Percentiles rank a stretch among this genome's conserved stretches.
Evolutionary conservation across 2,113 vertebrate genomes (phyloP).

Genomic region (Ptilorrhoa leucosticta): DNA sequence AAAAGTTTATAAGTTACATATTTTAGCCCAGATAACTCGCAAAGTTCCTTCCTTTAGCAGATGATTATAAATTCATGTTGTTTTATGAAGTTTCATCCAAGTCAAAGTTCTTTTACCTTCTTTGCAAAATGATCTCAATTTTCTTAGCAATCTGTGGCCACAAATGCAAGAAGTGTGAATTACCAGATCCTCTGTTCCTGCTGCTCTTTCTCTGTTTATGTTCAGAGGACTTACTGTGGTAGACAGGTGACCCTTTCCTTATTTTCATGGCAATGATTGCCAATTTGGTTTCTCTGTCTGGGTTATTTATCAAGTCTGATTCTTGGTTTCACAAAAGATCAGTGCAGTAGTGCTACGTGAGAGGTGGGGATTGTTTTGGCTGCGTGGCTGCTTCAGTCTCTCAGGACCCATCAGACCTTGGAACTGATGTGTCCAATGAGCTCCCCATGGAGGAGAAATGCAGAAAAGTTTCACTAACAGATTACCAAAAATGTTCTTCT

Average conservation of each 20-base stretch:
- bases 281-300: neutral
- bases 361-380: neutral
- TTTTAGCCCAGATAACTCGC: neutral
- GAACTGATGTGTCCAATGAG: rapidly evolving
- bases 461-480: neutral
- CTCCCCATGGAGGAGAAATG: neutral
- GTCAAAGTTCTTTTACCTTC: neutral
- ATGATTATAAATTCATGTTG: neutral
- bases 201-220: neutral
- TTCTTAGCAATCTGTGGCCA: neutral
- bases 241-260: neutral
- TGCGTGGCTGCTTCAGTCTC: neutral
- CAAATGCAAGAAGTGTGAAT: neutral
- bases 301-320: neutral
- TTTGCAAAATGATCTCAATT: neutral
- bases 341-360: neutral
- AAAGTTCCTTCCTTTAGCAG: neutral
- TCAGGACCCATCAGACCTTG: neutral
- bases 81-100: neutral
- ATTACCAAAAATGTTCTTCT: neutral
- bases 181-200: neutral
- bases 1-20: neutral
- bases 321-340: neutral
- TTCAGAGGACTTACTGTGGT: neutral
- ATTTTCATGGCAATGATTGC: neutral